Base-by-base conservation (phyloP, 2,888 invertebrate species). In the Leucophora obtusa region DNA sequence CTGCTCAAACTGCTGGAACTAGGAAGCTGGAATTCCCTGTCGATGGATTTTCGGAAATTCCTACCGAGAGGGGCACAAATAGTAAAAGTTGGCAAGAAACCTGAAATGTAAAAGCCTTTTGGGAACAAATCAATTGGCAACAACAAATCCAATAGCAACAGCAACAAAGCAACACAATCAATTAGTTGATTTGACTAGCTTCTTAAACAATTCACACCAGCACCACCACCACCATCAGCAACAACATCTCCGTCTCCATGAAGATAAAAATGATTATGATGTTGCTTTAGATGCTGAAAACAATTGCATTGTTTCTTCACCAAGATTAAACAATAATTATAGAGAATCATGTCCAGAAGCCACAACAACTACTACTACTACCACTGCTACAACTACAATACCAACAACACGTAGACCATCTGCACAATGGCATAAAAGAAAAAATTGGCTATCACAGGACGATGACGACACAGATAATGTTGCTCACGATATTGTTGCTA, bases 41-140 rank as follows among this genome's bases (percentile, higher is more conserved):
- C n/a, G n/a, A n/a, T n/a, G n/a, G n/a, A n/a, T n/a, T n/a, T n/a
- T n/a, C n/a, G n/a, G n/a, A n/a, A n/a, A n/a, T n/a, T n/a, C n/a
- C n/a, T n/a, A n/a, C n/a, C n/a, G n/a, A n/a, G n/a, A n/a, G n/a
- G n/a, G n/a, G n/a, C n/a, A 75, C 65, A 71, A 74, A 70, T 75
- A 56, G n/a, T n/a, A n/a, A n/a, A 72, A 71, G 75, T 50, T 74
- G 74, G 75, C 65, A 74, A 62, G 69, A 59, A 17, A 58, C 51
- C 65, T 60, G 71, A 78, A 78, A 69, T 73, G 66, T 69, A 73
- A 71, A 72, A 79, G 71, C 62, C 75, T 68, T 75, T 69, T 76
- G 75, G 75, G 75, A 79, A 54, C 69, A 75, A 82, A 81, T 75
- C 77, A 75, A 76, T 73, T 76, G 72, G 70, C 70, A 83, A 76